These are phyloP conservation scores for Cordilura impudica DNA, from an alignment of 2,888 invertebrate genomes.

Conservation along the genomic window DNA sequence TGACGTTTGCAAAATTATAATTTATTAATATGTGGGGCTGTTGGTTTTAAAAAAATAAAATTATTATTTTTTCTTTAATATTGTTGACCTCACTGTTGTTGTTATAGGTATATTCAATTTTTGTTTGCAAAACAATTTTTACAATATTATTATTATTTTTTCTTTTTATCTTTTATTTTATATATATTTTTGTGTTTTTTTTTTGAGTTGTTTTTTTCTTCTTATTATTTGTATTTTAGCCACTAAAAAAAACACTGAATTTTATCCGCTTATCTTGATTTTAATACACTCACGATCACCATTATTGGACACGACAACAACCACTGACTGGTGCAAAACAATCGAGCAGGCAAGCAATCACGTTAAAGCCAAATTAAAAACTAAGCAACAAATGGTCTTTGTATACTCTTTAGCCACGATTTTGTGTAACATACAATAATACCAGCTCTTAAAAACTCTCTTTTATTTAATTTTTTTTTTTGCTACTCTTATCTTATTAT, in stretches of 20 bases:
- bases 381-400: constrained; percentile 64
- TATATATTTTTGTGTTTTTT: background rate
- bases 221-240: constrained; percentile 21
- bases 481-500: background rate
- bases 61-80: background rate
- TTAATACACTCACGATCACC: constrained; percentile 51
- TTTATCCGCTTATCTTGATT: constrained; percentile 54
- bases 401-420: constrained; percentile 43
- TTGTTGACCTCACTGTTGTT: constrained; percentile 13
- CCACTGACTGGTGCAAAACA: constrained; percentile 50
- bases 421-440: no score
- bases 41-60: constrained; percentile 16
- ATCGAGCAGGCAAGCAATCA: constrained; percentile 66
- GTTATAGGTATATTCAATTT: background rate
- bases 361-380: constrained; percentile 74
- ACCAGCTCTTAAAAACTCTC: constrained; percentile 34
- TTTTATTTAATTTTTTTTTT: constrained; percentile 28
- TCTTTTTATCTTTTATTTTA: constrained; percentile 14
- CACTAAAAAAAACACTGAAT: constrained; percentile 34
- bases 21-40: constrained; percentile 18
- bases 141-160: background rate
- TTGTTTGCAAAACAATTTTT: constrained; percentile 1
- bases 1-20: constrained; percentile 49
- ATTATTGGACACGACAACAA: constrained; percentile 49
- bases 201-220: background rate